Evolutionary conservation across 2,888 invertebrate species (phyloP).

Genomic region (Drosophila tripunctata): DNA sequence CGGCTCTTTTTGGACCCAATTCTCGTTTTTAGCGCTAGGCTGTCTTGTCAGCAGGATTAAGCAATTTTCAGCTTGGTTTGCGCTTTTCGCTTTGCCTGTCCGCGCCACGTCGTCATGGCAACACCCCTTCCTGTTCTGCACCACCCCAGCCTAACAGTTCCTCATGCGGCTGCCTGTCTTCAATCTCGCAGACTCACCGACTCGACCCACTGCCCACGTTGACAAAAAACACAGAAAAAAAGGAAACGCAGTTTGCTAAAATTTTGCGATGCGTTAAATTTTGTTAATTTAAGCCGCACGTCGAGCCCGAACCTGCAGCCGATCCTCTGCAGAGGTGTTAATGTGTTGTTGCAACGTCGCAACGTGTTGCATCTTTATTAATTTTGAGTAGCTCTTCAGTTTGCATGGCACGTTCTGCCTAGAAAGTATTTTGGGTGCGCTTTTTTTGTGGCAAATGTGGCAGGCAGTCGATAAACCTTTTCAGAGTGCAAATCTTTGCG

Average conservation of each 20-base stretch:
- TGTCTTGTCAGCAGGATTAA: conserved; percentile 78
- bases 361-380: conserved; percentile 51
- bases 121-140: conserved; percentile 17
- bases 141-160: background rate
- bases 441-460: conserved; percentile 22
- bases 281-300: conserved; percentile 68
- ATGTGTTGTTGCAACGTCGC: conserved; percentile 54
- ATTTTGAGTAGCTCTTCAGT: conserved; percentile 29
- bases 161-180: conserved; percentile 7
- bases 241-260: conserved; percentile 39
- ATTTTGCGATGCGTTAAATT: conserved; percentile 76
- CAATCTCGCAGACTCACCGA: conserved; percentile 12
- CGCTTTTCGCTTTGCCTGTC: conserved; percentile 59
- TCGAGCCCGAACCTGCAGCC: conserved; percentile 2
- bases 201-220: conserved; percentile 67
- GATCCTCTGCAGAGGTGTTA: conserved; percentile 56
- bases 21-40: conserved; percentile 57
- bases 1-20: conserved; percentile 43
- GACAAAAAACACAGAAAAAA: conserved; percentile 53
- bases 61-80: conserved; percentile 78
- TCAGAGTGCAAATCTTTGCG: background rate
- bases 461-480: background rate
- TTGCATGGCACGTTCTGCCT: conserved; percentile 29
- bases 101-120: conserved; percentile 50
- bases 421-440: conserved; percentile 19